phyloP scores from a whole-genome alignment of 2,797 vertebrate species.

The Sebastes oblongus region DNA sequence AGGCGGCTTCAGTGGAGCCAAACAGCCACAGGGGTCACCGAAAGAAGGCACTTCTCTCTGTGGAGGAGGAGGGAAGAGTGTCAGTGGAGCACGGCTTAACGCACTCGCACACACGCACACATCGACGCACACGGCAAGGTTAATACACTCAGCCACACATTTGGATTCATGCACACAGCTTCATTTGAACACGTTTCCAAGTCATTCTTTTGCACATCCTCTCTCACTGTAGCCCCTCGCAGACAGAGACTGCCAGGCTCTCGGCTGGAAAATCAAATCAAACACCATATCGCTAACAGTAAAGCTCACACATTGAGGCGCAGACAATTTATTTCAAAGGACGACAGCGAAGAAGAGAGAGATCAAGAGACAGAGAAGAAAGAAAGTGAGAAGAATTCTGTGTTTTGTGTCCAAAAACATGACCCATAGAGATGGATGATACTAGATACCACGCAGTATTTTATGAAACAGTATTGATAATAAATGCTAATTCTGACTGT shows the following conservation, averaged over 20 bases:
- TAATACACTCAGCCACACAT: slow-evolving; percentile 13
- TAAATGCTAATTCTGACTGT: background rate
- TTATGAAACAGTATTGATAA: background rate
- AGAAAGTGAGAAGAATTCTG: background rate
- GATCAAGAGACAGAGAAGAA: slow-evolving; percentile 43
- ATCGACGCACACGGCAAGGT: background rate
- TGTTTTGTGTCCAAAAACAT: slow-evolving; percentile 1
- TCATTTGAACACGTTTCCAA: slow-evolving; percentile 55
- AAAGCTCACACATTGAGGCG: slow-evolving; percentile 81
- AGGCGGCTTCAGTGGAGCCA: slow-evolving; percentile 69
- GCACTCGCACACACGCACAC: background rate
- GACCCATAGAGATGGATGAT: background rate
- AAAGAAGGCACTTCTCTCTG: slow-evolving; percentile 95
- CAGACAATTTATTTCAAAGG: slow-evolving; percentile 83
- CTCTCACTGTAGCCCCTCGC: slow-evolving; percentile 59
- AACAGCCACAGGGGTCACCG: slow-evolving; percentile 67
- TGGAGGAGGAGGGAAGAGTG: slow-evolving; percentile 84
- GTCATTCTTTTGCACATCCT: slow-evolving; percentile 42
- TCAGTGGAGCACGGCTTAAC: slow-evolving; percentile 64
- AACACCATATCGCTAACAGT: slow-evolving; percentile 81
- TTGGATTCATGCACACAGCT: slow-evolving; percentile 42
- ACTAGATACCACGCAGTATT: background rate
- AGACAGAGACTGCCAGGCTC: slow-evolving; percentile 56
- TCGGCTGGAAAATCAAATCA: slow-evolving; percentile 74
- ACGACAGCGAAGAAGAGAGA: slow-evolving; percentile 38